Base-by-base conservation (phyloP, 2,113 vertebrate genomes). In the Sorex fumeus region DNA sequence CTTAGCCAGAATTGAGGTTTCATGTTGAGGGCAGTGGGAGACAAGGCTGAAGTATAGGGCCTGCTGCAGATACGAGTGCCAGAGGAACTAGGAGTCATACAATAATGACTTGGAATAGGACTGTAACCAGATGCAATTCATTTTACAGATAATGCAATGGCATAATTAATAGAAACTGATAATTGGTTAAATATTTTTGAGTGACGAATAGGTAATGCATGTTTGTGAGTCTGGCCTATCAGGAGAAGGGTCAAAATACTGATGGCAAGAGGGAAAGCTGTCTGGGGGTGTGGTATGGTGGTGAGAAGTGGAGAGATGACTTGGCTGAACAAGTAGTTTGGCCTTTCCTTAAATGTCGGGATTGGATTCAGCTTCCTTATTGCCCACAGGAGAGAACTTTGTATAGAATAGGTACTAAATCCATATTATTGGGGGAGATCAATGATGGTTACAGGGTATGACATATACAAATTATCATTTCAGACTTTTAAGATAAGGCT, bases 401-500 rank as follows among this genome's bases (percentile, higher is more conserved):
- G n/a, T n/a, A n/a, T n/a, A n/a, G n/a, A n/a, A n/a, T n/a, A n/a
- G n/a, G n/a, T n/a, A n/a, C n/a, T n/a, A n/a, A n/a, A n/a, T n/a
- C n/a, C n/a, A n/a, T n/a, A n/a, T n/a, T n/a, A n/a, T n/a, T n/a
- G n/a, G n/a, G n/a, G n/a, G n/a, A n/a, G n/a, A n/a, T n/a, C n/a
- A n/a, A n/a, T n/a, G n/a, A n/a, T n/a, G n/a, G n/a, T n/a, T n/a
- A n/a, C n/a, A n/a, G n/a, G n/a, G n/a, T n/a, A n/a, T n/a, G n/a
- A n/a, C n/a, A n/a, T n/a, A n/a, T n/a, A n/a, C n/a, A n/a, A n/a
- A n/a, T n/a, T n/a, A n/a, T n/a, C n/a, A n/a, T n/a, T n/a, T n/a
- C n/a, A n/a, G n/a, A n/a, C n/a, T n/a, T n/a, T 53, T 94, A 87
- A 89, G 47, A 28, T 93, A 47, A 87, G 18, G 79, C 62, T 30